Percentiles rank a stretch among this genome's conserved stretches.
phyloP scores from a whole-genome alignment of 2,888 invertebrate species.

The Microctonus aethiopoides region DNA sequence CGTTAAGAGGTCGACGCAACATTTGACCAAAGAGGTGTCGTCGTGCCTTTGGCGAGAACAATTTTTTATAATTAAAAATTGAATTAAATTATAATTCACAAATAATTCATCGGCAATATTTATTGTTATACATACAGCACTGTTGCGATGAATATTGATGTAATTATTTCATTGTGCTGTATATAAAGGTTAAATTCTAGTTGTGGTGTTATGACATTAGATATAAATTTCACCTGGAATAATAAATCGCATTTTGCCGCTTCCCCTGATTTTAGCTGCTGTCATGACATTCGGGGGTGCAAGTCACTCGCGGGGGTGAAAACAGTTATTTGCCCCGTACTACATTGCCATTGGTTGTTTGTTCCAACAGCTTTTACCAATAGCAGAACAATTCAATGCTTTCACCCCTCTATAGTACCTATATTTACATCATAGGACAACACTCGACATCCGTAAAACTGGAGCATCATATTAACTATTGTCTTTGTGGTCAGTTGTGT shows the following conservation, averaged over 20 bases:
- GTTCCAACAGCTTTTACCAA: constrained; percentile 52
- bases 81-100: no score
- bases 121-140: no score
- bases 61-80: no score
- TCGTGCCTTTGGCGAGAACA: no score
- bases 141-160: no score
- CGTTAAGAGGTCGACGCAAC: constrained; percentile 54
- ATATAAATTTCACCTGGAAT: constrained; percentile 23
- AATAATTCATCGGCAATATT: no score
- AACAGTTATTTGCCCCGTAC: background rate
- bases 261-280: constrained; percentile 51
- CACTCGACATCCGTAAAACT: constrained; percentile 45
- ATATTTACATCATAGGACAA: constrained; percentile 52
- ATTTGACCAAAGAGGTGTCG: background rate
- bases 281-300: constrained; percentile 44
- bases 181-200: no score
- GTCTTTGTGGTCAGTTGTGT: constrained; percentile 55
- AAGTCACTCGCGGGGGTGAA: constrained; percentile 35
- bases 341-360: constrained; percentile 55
- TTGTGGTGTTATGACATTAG: constrained; percentile 1
- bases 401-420: constrained; percentile 43
- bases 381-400: constrained; percentile 49
- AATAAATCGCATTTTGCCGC: constrained; percentile 43
- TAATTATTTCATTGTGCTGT: no score
- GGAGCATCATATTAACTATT: constrained; percentile 60